Evolutionary conservation across 1,140 invertebrate species (phyloP).

Genomic region (Phortica variegata): DNA sequence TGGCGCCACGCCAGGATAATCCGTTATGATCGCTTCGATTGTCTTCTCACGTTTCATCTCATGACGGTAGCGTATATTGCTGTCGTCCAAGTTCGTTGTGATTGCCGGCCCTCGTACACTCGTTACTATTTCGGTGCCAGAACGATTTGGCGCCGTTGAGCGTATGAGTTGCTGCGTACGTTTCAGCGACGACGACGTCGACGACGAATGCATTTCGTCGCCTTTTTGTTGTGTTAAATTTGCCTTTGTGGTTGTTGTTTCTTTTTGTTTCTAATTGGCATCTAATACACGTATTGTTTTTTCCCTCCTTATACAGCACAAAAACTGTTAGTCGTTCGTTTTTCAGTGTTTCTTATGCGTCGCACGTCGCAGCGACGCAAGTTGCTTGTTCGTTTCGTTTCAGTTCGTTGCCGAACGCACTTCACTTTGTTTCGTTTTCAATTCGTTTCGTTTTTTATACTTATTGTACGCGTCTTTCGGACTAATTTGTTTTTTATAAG

Average conservation of each 20-base stretch:
- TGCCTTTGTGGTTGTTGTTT: slow-evolving; percentile 22
- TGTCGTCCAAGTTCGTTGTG: slow-evolving; percentile 60
- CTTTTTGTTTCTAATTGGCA: slow-evolving; percentile 6
- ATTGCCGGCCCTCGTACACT: slow-evolving; percentile 62
- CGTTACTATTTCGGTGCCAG: slow-evolving; percentile 35
- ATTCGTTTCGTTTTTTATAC: slow-evolving; percentile 22
- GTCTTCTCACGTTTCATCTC: slow-evolving; percentile 51
- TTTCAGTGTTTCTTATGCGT: too few relatives aligned
- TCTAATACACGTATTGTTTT: too few relatives aligned
- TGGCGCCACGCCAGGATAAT: slow-evolving; percentile 43
- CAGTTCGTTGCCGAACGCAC: neutral
- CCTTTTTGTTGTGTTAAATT: slow-evolving; percentile 19
- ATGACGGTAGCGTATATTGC: slow-evolving; percentile 41
- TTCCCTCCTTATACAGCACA: too few relatives aligned
- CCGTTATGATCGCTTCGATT: slow-evolving; percentile 52
- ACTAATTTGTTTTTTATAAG: slow-evolving; percentile 16
- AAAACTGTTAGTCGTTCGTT: too few relatives aligned
- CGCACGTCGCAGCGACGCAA: too few relatives aligned
- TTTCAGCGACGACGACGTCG: slow-evolving; percentile 40
- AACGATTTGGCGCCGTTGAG: slow-evolving; percentile 20
- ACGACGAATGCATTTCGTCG: slow-evolving; percentile 27
- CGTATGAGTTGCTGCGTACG: slow-evolving; percentile 39
- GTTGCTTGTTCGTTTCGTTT: neutral
- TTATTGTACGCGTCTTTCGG: slow-evolving; percentile 21
- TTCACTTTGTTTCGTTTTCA: slow-evolving; percentile 21